Percentiles rank a stretch among this genome's conserved stretches.
phyloP scores from a whole-genome alignment of 2,113 vertebrate species.

The Nematolebias whitei region DNA sequence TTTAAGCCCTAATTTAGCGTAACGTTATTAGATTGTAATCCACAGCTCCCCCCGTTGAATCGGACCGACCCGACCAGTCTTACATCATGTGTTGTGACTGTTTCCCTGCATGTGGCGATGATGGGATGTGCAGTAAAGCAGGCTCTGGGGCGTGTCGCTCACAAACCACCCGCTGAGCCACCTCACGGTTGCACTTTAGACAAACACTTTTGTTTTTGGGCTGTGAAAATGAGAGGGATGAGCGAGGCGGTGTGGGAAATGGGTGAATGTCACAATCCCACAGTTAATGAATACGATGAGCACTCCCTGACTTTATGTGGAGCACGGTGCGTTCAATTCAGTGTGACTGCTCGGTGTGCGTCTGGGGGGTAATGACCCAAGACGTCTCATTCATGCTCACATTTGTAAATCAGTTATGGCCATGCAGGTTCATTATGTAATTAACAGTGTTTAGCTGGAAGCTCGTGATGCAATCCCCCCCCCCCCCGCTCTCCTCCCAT shows the following conservation, averaged over 20 bases:
- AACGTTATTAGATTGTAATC: slow-evolving; percentile 10
- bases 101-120: slow-evolving; percentile 26
- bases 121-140: slow-evolving; percentile 40
- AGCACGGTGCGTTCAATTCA: slow-evolving; percentile 28
- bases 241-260: slow-evolving; percentile 75
- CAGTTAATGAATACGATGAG: slow-evolving; percentile 64
- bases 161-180: slow-evolving; percentile 44
- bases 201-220: slow-evolving; percentile 75
- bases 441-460: neutral
- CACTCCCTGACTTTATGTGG: slow-evolving; percentile 61
- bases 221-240: slow-evolving; percentile 71
- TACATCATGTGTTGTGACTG: slow-evolving; percentile 71
- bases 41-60: slow-evolving; percentile 24
- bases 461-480: neutral
- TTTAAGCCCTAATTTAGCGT: neutral
- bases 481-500: too few relatives aligned
- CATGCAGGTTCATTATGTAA: slow-evolving; percentile 5
- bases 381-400: neutral
- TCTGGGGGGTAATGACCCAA: neutral
- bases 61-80: slow-evolving; percentile 56
- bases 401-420: neutral
- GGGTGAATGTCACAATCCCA: slow-evolving; percentile 77
- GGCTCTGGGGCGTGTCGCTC: slow-evolving; percentile 57
- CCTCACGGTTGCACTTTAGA: slow-evolving; percentile 56
- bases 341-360: slow-evolving; percentile 5